These are phyloP conservation scores for Choristoneura rosaceana DNA, from an alignment of 2,888 invertebrate species.

Conservation along the genomic window DNA sequence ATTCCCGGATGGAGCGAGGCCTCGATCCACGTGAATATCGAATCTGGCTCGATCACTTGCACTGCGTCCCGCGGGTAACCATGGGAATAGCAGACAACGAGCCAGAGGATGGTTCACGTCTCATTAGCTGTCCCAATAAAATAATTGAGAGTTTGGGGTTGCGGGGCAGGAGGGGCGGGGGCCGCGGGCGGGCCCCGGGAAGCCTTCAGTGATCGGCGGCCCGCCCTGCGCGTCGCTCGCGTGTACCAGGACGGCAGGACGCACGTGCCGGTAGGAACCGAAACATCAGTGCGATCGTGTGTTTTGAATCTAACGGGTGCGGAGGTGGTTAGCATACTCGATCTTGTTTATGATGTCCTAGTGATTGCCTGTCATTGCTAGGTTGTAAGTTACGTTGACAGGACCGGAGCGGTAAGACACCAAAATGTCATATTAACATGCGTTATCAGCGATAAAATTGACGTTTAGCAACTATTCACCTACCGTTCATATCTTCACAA, in stretches of 20 bases:
- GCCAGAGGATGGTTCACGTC: constrained; percentile 72
- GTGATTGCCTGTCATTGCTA: not conserved
- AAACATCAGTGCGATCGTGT: constrained; percentile 1
- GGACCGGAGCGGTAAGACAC: not conserved
- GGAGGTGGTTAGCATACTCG: not conserved
- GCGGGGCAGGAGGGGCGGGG: constrained; percentile 62
- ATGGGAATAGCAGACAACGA: constrained; percentile 64
- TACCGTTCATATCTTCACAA: not conserved
- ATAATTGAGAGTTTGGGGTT: constrained; percentile 82
- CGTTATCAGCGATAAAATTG: not conserved
- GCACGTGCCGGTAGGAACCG: constrained; percentile 41
- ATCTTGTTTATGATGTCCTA: not conserved
- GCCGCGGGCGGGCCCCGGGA: constrained; percentile 61
- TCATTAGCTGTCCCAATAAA: constrained; percentile 84
- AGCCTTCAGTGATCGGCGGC: constrained; percentile 75
- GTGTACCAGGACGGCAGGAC: constrained; percentile 59
- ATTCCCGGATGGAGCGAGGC: not conserved
- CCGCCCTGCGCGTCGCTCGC: constrained; percentile 75
- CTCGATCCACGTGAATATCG: constrained; percentile 28
- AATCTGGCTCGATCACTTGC: constrained; percentile 27
- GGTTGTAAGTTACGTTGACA: not conserved
- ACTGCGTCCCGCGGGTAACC: constrained; percentile 53
- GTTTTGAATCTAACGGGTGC: constrained; percentile 21
- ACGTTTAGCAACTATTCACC: not conserved
- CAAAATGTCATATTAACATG: not conserved